Evolutionary conservation across 2,888 invertebrate genomes (phyloP).

Genomic region (Crioceris asparagi): DNA sequence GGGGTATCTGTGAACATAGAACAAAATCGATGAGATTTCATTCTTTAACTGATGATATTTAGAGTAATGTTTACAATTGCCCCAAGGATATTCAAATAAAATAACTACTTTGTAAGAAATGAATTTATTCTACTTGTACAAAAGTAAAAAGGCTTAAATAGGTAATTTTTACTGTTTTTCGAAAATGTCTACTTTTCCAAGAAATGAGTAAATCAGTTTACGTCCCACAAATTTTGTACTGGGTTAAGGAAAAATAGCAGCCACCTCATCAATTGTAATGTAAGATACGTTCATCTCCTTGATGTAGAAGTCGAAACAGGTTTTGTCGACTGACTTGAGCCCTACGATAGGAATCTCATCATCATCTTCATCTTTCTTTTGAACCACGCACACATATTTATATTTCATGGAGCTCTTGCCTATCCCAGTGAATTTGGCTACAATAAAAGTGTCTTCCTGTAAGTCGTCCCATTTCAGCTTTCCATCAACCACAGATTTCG

Average conservation of each 20-base stretch:
- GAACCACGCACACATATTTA: slow-evolving; percentile 9
- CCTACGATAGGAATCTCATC: slow-evolving; percentile 1
- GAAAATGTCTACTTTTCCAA: slow-evolving; percentile 5
- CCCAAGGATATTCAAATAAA: slow-evolving; percentile 6
- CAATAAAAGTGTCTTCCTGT: slow-evolving; percentile 4
- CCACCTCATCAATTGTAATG: slow-evolving; percentile 7
- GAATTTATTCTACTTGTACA: slow-evolving; percentile 3
- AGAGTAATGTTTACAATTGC: slow-evolving; percentile 4
- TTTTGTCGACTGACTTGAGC: slow-evolving; percentile 6
- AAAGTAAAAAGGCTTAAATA: slow-evolving; percentile 1
- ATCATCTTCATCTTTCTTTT: slow-evolving; percentile 5
- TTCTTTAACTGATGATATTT: slow-evolving; percentile 5
- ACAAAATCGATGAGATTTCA: slow-evolving; percentile 1
- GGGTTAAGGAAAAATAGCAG: slow-evolving; percentile 7
- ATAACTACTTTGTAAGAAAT: slow-evolving; percentile 4
- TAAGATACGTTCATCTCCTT: slow-evolving; percentile 7
- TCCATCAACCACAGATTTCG: slow-evolving; percentile 3
- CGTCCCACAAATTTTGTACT: slow-evolving; percentile 4
- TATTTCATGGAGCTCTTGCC: slow-evolving; percentile 2
- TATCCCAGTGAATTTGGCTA: slow-evolving; percentile 6
- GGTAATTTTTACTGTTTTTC: slow-evolving; percentile 3
- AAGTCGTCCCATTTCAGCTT: slow-evolving; percentile 5
- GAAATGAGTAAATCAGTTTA: slow-evolving; percentile 6
- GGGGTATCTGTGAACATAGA: slow-evolving; percentile 1
- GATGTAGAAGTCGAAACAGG: slow-evolving; percentile 6